Evolutionary conservation across 2,113 vertebrate genomes (phyloP), one percentile per base, ranked within the genome.

Genomic region (Planiliza haematocheilus): DNA sequence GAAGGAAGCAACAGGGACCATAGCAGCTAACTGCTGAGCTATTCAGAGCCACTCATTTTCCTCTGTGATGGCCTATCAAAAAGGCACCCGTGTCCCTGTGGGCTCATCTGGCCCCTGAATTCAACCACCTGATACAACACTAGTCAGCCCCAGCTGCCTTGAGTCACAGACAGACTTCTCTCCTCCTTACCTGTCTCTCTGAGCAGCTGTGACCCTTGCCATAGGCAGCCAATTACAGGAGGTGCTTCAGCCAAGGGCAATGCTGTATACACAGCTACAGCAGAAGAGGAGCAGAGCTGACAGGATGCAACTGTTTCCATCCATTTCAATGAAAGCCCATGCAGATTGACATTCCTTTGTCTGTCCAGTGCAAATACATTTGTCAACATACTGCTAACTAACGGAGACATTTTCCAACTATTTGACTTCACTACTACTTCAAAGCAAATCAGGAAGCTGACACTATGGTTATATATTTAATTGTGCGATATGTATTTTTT

Each of bases 221-320:
- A 78, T 67, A 68, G 64, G 63, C 69, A 78, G 60, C 61, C 86
- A 90, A 88, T 89, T 87, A 82, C 68, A 58, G 62, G 41, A 58
- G 56, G 39, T 0, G 72, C 60, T 53, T 30, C 45, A 71, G 14
- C 78, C 30, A 4, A 67, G 56, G 63, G 76, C 71, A n/a, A 53
- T 18, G 68, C 57, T 63, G 63, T 67, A 74, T 83, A 80, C 57
- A 70, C 41, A 56, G 43, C 64, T 36, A 24, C 57, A 61, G 60
- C 13, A 0, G 1, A 56, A 58, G 41, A 7, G 41, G 48, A 20
- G 74, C 2, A 7, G 45, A 77, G 38, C 14, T 45, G 68, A 77
- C 57, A 46, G 59, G 43, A 36, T 70, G 68, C 70, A 59, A 66
- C 60, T 46, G 59, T 36, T 66, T 38, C 41, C 10, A 51, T 58